phyloP scores from a whole-genome alignment of 2,797 vertebrate species.

The Notamacropus eugenii region DNA sequence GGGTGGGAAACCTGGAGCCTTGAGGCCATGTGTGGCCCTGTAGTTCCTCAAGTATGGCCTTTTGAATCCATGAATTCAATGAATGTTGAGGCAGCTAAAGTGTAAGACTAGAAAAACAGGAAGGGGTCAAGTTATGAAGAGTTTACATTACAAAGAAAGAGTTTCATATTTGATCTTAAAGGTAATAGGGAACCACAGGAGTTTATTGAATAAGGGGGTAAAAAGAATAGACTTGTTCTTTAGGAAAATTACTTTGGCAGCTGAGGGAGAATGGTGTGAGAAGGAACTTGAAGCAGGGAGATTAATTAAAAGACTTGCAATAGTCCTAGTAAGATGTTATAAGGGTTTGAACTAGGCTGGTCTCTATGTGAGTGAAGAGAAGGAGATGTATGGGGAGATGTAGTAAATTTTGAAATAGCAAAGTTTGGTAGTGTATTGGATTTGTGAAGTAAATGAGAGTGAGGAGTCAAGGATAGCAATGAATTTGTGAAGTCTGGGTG shows the following conservation, averaged over 20 bases:
- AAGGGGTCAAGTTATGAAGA: not conserved
- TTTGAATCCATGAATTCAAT: not conserved
- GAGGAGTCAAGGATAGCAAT: not conserved
- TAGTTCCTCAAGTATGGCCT: no score
- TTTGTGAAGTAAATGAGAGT: not conserved
- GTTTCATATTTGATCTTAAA: not conserved
- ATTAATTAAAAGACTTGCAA: not conserved
- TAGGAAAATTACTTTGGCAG: not conserved
- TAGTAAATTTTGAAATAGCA: not conserved
- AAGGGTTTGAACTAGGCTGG: not conserved
- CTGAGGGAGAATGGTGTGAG: not conserved
- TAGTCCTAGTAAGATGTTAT: not conserved
- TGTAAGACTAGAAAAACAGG: not conserved
- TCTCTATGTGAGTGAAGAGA: not conserved
- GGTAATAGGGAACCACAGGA: not conserved
- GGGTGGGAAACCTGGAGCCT: no score
- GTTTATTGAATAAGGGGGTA: not conserved
- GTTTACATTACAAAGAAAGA: not conserved
- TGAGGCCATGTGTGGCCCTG: no score
- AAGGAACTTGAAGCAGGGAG: not conserved
- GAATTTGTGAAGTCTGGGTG: not conserved
- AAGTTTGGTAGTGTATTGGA: not conserved
- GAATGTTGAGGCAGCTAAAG: not conserved
- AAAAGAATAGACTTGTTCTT: not conserved
- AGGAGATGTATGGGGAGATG: not conserved